Percentiles rank a stretch among this genome's conserved stretches.
phyloP scores from a whole-genome alignment of 2,797 vertebrate genomes.

The Phrynocephalus forsythii region DNA sequence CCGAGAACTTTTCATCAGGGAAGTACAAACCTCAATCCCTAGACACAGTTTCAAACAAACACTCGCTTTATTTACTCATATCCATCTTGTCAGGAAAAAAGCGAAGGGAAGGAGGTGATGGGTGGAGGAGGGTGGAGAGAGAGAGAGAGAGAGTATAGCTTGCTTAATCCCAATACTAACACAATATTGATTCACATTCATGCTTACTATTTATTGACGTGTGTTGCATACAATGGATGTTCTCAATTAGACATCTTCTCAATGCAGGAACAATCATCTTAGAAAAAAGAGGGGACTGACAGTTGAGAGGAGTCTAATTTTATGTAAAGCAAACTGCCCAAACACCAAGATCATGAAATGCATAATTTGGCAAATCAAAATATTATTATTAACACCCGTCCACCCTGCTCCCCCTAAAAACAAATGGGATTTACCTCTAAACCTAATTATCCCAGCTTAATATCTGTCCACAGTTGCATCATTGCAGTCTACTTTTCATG shows the following conservation, averaged over 20 bases:
- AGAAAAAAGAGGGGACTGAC: slow-evolving; percentile 77
- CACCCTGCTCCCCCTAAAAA: slow-evolving; percentile 44
- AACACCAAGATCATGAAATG: slow-evolving; percentile 73
- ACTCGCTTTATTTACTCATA: slow-evolving; percentile 82
- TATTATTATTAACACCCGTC: slow-evolving; percentile 7
- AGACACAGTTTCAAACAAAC: slow-evolving; percentile 78
- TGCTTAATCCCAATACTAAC: slow-evolving; percentile 84
- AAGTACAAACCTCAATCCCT: slow-evolving; percentile 76
- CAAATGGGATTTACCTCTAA: slow-evolving; percentile 77
- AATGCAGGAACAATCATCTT: slow-evolving; percentile 69
- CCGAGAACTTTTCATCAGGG: slow-evolving; percentile 49
- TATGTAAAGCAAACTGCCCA: slow-evolving; percentile 83
- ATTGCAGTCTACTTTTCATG: slow-evolving; percentile 63
- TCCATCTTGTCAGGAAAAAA: slow-evolving; percentile 71
- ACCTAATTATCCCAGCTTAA: slow-evolving; percentile 75
- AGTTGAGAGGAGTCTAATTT: slow-evolving; percentile 82
- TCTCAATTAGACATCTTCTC: slow-evolving; percentile 78
- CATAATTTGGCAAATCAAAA: slow-evolving; percentile 73
- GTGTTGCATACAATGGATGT: slow-evolving; percentile 79
- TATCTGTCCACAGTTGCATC: slow-evolving; percentile 66
- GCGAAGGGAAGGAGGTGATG: neutral
- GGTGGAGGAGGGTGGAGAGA: slow-evolving; percentile 6
- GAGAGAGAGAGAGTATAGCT: slow-evolving; percentile 78
- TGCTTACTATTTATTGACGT: slow-evolving; percentile 83
- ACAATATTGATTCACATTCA: slow-evolving; percentile 83